These are phyloP conservation scores for Mormyrus hasselquistii DNA, from an alignment of 2,797 vertebrate genomes.

Conservation along the genomic window DNA sequence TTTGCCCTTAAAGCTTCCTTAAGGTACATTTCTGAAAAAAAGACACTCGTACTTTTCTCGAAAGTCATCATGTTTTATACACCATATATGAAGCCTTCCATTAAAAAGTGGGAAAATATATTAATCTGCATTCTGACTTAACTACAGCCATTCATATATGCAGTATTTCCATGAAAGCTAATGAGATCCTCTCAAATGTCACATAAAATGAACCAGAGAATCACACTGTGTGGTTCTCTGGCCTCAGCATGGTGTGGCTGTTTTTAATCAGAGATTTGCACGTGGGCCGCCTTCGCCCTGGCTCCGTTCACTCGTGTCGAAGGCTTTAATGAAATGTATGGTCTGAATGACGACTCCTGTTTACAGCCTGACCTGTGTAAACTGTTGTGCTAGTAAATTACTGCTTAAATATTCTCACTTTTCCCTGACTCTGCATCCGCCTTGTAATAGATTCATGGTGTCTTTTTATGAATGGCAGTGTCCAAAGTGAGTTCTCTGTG, in stretches of 20 bases:
- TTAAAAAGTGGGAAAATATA: background rate
- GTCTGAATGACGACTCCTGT: background rate
- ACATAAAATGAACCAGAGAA: background rate
- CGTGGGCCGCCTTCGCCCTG: background rate
- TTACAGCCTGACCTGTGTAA: background rate
- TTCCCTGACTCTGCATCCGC: background rate
- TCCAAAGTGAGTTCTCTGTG: background rate
- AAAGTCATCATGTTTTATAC: conserved; percentile 14
- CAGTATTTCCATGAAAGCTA: background rate
- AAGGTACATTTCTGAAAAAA: background rate
- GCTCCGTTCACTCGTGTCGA: background rate
- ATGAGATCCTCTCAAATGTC: background rate
- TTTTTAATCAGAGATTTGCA: background rate
- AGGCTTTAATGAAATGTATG: background rate
- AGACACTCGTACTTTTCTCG: background rate
- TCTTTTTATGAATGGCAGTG: background rate
- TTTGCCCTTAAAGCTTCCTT: background rate
- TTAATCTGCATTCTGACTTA: background rate
- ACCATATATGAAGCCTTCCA: conserved; percentile 10
- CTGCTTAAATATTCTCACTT: background rate
- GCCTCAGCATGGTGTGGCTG: no score
- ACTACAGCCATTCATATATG: background rate
- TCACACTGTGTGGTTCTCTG: background rate
- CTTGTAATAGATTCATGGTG: background rate
- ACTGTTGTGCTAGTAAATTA: background rate